phyloP scores from a whole-genome alignment of 1,140 invertebrate species.

The Carcinoscorpius rotundicauda region DNA sequence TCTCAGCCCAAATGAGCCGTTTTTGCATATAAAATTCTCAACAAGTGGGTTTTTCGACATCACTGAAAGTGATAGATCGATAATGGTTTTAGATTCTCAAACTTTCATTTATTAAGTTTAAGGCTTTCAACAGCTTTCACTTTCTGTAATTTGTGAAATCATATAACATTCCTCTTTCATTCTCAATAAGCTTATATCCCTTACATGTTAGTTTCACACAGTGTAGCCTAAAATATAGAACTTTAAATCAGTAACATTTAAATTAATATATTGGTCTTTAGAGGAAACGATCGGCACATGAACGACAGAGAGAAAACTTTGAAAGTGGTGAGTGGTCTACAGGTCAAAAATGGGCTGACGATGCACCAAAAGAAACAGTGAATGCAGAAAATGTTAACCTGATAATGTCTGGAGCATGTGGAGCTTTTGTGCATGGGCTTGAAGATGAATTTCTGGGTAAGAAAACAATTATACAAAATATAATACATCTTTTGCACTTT shows the following conservation, averaged over 20 bases:
- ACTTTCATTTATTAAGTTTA: too few relatives aligned
- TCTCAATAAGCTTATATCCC: too few relatives aligned
- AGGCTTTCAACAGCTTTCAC: too few relatives aligned
- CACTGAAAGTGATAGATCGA: too few relatives aligned
- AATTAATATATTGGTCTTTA: slow-evolving; percentile 25
- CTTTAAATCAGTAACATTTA: neutral
- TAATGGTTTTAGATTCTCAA: too few relatives aligned
- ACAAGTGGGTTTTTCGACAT: too few relatives aligned
- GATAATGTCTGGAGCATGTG: slow-evolving; percentile 87
- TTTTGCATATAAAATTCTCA: too few relatives aligned
- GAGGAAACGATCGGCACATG: slow-evolving; percentile 60
- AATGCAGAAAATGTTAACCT: slow-evolving; percentile 65
- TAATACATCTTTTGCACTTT: slow-evolving; percentile 6
- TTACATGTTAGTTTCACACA: too few relatives aligned
- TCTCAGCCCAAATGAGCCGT: too few relatives aligned
- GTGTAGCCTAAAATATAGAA: too few relatives aligned
- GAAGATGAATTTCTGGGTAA: slow-evolving; percentile 93
- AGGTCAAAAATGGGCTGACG: slow-evolving; percentile 82
- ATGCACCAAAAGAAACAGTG: slow-evolving; percentile 61
- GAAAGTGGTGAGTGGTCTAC: slow-evolving; percentile 78
- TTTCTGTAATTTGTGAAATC: too few relatives aligned
- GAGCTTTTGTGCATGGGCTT: slow-evolving; percentile 94
- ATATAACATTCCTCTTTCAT: too few relatives aligned
- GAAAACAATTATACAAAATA: neutral
- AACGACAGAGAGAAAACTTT: slow-evolving; percentile 63